Evolutionary conservation across 2,888 invertebrate genomes (phyloP).

Genomic region (Trachelus stipa): DNA sequence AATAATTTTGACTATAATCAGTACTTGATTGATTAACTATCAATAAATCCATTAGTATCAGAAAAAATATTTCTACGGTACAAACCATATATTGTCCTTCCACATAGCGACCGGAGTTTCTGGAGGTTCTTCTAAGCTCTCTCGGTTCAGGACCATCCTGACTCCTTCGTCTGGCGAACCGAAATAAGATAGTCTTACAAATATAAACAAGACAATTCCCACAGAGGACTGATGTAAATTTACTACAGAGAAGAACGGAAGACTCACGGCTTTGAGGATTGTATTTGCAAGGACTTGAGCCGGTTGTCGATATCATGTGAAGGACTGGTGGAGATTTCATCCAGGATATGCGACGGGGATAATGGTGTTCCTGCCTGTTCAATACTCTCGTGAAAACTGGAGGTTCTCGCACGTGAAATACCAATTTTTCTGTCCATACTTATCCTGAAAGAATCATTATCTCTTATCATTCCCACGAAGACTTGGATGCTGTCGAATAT

Average conservation of each 20-base stretch:
- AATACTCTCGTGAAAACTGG: slow-evolving; percentile 51
- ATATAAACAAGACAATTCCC: not conserved
- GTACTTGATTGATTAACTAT: not conserved
- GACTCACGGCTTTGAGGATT: slow-evolving; percentile 53
- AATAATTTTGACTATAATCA: slow-evolving; percentile 14
- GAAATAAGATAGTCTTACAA: not conserved
- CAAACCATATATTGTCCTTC: slow-evolving; percentile 62
- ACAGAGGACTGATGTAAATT: slow-evolving; percentile 18
- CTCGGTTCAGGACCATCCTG: slow-evolving; percentile 52
- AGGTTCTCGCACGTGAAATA: slow-evolving; percentile 35
- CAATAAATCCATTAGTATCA: not conserved
- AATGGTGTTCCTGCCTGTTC: slow-evolving; percentile 48
- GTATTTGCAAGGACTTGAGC: slow-evolving; percentile 59
- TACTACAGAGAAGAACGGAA: not conserved
- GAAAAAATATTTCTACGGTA: slow-evolving; percentile 14
- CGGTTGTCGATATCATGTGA: slow-evolving; percentile 58
- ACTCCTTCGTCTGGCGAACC: slow-evolving; percentile 39
- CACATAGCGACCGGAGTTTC: slow-evolving; percentile 60
- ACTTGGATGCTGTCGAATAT: not conserved
- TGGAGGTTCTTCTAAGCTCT: slow-evolving; percentile 58
- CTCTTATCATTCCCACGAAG: not conserved
- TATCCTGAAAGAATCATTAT: not conserved
- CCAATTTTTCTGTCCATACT: not conserved
- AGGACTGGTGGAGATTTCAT: slow-evolving; percentile 55
- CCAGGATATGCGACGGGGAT: slow-evolving; percentile 50